phyloP scores from a whole-genome alignment of 2,888 invertebrate genomes.

The Anorthoa munda region DNA sequence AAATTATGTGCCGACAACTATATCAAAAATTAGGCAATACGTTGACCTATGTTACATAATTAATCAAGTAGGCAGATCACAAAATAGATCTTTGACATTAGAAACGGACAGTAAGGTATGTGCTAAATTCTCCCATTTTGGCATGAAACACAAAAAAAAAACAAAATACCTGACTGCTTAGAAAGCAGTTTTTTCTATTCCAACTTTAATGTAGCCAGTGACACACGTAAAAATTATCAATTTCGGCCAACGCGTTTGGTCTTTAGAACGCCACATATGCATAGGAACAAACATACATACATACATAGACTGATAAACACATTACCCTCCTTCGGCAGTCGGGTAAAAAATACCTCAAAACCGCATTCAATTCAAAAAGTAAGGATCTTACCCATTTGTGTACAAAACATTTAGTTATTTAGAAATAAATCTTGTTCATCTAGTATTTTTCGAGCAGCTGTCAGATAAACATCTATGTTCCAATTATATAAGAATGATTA shows the following conservation, averaged over 20 bases:
- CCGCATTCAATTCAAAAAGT: slow-evolving; percentile 10
- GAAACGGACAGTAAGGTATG: background rate
- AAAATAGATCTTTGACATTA: background rate
- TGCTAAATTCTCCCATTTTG: slow-evolving; percentile 32
- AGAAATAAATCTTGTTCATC: slow-evolving; percentile 22
- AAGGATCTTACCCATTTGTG: slow-evolving; percentile 31
- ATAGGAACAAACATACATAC: no score
- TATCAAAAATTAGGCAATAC: background rate
- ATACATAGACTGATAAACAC: no score
- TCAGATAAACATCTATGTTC: slow-evolving; percentile 29
- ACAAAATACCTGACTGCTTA: no score
- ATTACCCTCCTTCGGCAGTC: no score
- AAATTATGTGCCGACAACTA: no score
- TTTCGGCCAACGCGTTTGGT: no score
- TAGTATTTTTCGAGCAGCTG: slow-evolving; percentile 5
- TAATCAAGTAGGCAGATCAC: no score
- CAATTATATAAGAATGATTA: slow-evolving; percentile 45
- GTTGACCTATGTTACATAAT: background rate
- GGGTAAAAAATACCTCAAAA: slow-evolving; percentile 34
- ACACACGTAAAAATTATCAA: no score
- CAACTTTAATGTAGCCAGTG: no score
- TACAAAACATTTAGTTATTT: slow-evolving; percentile 37
- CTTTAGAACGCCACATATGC: no score
- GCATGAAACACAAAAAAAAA: background rate
- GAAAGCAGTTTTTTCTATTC: no score